Conservation (phyloP, 2,113 vertebrate species). For the Elaphurus davidianus region DNA sequence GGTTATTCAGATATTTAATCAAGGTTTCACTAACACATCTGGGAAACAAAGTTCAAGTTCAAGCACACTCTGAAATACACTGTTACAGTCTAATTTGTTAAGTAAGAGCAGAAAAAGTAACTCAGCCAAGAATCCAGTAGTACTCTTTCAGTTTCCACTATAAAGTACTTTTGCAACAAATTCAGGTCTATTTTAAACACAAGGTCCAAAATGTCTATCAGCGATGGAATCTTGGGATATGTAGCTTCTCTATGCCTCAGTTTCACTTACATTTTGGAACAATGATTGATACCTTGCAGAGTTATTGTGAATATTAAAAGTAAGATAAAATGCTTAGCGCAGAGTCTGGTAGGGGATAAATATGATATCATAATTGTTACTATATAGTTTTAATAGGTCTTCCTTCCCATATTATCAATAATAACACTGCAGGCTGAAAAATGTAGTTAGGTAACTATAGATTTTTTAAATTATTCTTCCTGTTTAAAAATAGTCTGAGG, state of each 20-base stretch:
- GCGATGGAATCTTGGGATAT: background rate
- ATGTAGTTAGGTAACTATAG: background rate
- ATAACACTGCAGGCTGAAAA: background rate
- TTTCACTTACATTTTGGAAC: background rate
- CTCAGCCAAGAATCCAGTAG: background rate
- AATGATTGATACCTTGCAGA: background rate
- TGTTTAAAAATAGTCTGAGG: slow-evolving; percentile 20
- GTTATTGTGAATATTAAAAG: background rate
- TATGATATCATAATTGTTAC: background rate
- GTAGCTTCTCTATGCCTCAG: background rate
- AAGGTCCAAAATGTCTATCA: background rate
- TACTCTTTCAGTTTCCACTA: background rate
- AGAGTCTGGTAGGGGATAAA: background rate
- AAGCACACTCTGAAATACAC: background rate
- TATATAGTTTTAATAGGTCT: background rate
- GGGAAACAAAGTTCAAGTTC: background rate
- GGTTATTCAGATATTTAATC: background rate
- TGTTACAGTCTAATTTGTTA: background rate
- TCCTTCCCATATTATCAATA: background rate
- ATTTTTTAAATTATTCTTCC: slow-evolving; percentile 13
- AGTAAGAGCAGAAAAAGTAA: background rate
- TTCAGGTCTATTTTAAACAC: background rate
- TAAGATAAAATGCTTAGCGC: background rate
- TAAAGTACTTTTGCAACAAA: background rate
- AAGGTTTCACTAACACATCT: background rate